A percentile compares a stretch with the other conserved stretches of the same genome.
Conservation (phyloP, 2,113 vertebrate genomes). For the Struthidea cinerea region DNA sequence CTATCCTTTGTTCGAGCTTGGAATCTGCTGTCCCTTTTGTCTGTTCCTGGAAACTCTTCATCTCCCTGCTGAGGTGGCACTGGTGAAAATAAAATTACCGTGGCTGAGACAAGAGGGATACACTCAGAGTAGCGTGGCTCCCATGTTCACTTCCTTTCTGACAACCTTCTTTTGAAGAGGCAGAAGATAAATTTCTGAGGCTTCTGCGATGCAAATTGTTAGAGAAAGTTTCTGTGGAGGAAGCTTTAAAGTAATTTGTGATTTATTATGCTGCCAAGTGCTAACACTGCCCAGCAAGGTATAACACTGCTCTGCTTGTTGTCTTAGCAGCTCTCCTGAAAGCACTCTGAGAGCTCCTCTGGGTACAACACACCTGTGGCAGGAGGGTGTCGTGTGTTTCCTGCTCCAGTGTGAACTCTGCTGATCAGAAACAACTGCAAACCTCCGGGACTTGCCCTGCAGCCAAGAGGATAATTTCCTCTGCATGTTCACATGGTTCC, state of each 20-base stretch:
- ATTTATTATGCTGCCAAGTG: background rate
- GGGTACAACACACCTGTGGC: background rate
- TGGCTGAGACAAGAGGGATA: background rate
- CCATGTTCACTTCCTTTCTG: background rate
- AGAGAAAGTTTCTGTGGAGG: background rate
- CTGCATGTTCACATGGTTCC: background rate
- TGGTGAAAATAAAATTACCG: background rate
- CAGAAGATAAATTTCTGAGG: background rate
- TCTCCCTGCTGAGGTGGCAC: background rate
- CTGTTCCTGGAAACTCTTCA: background rate
- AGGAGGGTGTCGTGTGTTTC: background rate
- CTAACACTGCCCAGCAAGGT: background rate
- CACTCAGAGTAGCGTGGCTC: background rate
- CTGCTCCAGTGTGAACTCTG: background rate
- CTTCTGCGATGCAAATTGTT: background rate
- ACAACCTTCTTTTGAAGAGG: background rate
- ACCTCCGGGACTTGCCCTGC: background rate
- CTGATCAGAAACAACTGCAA: conserved; percentile 29
- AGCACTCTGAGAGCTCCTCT: background rate
- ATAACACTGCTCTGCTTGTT: background rate
- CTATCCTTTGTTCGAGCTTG: background rate
- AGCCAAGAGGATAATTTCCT: background rate
- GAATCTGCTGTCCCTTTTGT: background rate
- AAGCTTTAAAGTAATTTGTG: background rate
- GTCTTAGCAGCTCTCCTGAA: background rate